A percentile compares a stretch with the other conserved stretches of the same genome.
Evolutionary conservation across 1,140 invertebrate species (phyloP).

Genomic region (Lutraria rhynchaena): DNA sequence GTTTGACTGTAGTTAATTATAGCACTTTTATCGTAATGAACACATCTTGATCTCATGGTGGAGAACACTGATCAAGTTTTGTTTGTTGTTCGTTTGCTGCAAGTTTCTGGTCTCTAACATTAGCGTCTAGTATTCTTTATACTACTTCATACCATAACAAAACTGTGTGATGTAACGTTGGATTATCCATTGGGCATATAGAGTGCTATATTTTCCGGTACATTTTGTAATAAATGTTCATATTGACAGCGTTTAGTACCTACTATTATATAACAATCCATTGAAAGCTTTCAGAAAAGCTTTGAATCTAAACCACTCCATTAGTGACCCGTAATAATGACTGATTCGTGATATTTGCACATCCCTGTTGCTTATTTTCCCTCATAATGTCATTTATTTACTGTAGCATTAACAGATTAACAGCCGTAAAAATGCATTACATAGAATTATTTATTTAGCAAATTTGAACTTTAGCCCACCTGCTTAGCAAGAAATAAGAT

Average conservation of each 20-base stretch:
- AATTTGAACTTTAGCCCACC: slow-evolving; percentile 23
- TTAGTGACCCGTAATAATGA: background rate
- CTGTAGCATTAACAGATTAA: slow-evolving; percentile 47
- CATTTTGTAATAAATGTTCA: no score
- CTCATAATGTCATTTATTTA: slow-evolving; percentile 37
- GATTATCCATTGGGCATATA: no score
- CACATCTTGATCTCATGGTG: no score
- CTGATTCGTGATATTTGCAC: slow-evolving; percentile 11
- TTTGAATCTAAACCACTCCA: background rate
- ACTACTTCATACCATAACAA: no score
- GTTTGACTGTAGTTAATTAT: no score
- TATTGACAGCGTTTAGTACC: background rate
- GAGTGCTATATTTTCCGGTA: no score
- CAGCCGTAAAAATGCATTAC: slow-evolving; percentile 35
- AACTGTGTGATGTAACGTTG: no score
- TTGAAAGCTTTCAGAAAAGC: background rate
- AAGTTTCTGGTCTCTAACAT: no score
- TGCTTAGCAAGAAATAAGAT: slow-evolving; percentile 2
- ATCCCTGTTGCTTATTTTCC: slow-evolving; percentile 15
- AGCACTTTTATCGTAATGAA: no score
- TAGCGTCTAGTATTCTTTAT: no score
- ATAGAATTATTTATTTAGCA: slow-evolving; percentile 43
- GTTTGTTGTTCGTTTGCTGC: no score
- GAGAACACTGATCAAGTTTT: no score
- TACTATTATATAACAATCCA: background rate